Percentiles rank a stretch among this genome's conserved stretches.
Evolutionary conservation across 2,888 invertebrate species (phyloP).

Genomic region (Polyommatus iphigenia): DNA sequence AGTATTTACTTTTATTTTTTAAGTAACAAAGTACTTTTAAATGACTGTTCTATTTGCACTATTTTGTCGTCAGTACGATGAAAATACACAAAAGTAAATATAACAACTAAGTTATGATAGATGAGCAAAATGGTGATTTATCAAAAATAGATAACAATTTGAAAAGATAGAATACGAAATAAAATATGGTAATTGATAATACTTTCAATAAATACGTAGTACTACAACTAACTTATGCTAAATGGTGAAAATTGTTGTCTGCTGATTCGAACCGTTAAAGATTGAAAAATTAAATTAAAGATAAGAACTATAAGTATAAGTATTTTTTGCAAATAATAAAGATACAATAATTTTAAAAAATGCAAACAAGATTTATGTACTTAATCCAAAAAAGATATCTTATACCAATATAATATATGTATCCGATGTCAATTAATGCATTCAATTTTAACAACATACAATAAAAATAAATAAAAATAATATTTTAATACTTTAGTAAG

Average conservation of each 20-base stretch:
- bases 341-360: background rate
- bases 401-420: no score
- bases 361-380: no score
- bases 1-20: no score
- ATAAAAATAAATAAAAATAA: no score
- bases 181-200: background rate
- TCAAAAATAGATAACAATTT: background rate
- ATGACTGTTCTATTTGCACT: background rate
- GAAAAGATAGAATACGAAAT: background rate
- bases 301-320: background rate
- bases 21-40: no score
- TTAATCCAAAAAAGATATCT: no score
- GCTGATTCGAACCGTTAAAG: background rate
- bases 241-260: background rate
- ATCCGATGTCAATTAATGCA: no score
- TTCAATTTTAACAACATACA: no score
- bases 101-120: background rate
- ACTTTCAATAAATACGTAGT: conserved; percentile 26
- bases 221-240: conserved; percentile 29
- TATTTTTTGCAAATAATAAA: background rate
- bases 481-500: background rate
- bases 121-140: background rate
- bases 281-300: background rate
- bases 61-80: background rate
- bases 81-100: background rate